A percentile compares a stretch with the other conserved stretches of the same genome.
These are phyloP conservation scores for Caranx ignobilis DNA, from an alignment of 2,113 vertebrate species.

Conservation along the genomic window DNA sequence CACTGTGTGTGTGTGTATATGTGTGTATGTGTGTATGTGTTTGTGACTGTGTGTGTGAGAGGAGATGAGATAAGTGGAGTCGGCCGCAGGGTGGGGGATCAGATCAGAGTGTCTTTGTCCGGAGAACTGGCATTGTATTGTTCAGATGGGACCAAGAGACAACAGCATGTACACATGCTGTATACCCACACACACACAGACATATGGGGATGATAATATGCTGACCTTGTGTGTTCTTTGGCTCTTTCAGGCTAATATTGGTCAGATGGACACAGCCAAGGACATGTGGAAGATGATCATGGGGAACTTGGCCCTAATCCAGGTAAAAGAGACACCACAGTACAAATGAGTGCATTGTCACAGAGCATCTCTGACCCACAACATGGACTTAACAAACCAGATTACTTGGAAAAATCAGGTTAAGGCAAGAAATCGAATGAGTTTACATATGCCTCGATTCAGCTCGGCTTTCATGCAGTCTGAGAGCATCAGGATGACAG, in stretches of 20 bases:
- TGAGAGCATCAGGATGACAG: background rate
- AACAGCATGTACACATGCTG: slow-evolving; percentile 27
- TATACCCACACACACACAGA: slow-evolving; percentile 8
- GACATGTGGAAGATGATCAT: slow-evolving; percentile 98
- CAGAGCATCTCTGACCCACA: background rate
- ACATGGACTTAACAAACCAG: background rate
- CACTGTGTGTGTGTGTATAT: slow-evolving; percentile 44
- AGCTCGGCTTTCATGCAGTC: background rate
- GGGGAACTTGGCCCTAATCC: slow-evolving; percentile 97
- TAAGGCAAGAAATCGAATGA: background rate
- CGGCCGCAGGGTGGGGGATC: slow-evolving; percentile 74
- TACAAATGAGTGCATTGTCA: background rate
- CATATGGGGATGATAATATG: slow-evolving; percentile 4
- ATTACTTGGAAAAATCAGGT: background rate
- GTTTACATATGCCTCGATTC: background rate
- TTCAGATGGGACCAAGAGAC: slow-evolving; percentile 68
- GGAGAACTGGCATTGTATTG: slow-evolving; percentile 81
- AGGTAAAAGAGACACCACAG: slow-evolving; percentile 83
- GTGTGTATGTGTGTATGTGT: slow-evolving; percentile 39
- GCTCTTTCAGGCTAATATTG: slow-evolving; percentile 92
- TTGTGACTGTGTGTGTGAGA: slow-evolving; percentile 27
- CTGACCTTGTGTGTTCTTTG: slow-evolving; percentile 53
- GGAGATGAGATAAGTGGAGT: slow-evolving; percentile 83
- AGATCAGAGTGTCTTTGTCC: slow-evolving; percentile 81
- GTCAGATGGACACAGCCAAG: slow-evolving; percentile 96